Percentiles rank a stretch among this genome's conserved stretches.
Conservation (phyloP, 2,888 invertebrate genomes). For the Halocaridina rubra region DNA sequence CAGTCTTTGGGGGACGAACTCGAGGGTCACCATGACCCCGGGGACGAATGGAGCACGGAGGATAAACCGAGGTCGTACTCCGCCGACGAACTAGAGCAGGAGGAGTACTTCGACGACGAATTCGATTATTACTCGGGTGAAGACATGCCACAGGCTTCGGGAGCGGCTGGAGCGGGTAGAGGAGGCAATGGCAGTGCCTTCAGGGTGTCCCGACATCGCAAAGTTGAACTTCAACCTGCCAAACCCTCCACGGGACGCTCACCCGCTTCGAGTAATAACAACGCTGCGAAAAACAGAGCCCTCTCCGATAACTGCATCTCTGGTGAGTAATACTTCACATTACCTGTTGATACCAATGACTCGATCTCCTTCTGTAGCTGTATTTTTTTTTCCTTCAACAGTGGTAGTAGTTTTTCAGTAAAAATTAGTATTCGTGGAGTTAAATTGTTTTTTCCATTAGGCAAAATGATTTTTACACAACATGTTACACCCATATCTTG, state of each 20-base stretch:
- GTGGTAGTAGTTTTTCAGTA: no score
- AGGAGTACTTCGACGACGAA: constrained; percentile 14
- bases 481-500: no score
- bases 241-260: constrained; percentile 12
- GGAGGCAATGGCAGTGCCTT: constrained; percentile 47
- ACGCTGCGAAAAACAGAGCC: constrained; percentile 29
- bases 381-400: no score
- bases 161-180: constrained; percentile 20
- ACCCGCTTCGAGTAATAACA: constrained; percentile 2
- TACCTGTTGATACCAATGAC: no score
- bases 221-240: constrained; percentile 62
- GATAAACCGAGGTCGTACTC: constrained; percentile 42
- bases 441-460: no score
- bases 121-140: constrained; percentile 33
- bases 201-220: constrained; percentile 58
- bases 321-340: constrained; percentile 19
- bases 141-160: constrained; percentile 56
- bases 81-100: constrained; percentile 32
- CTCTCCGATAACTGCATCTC: constrained; percentile 41
- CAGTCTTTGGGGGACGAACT: constrained; percentile 32
- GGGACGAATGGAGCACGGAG: constrained; percentile 9
- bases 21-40: constrained; percentile 29
- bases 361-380: no score
- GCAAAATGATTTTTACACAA: no score
- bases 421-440: no score